These are phyloP conservation scores for Drosophila rellima DNA, from an alignment of 2,888 invertebrate genomes.

Conservation along the genomic window DNA sequence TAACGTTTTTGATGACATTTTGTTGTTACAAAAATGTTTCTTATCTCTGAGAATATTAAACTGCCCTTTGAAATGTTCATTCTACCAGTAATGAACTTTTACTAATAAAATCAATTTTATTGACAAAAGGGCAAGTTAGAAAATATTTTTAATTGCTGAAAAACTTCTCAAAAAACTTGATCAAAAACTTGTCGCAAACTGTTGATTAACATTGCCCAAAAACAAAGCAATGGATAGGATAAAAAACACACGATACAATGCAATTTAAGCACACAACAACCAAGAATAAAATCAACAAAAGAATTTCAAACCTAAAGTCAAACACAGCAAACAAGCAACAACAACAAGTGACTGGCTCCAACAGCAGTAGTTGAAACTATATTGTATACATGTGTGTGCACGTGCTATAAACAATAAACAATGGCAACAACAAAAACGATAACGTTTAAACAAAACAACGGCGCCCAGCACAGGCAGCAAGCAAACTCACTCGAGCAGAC, in stretches of 20 bases:
- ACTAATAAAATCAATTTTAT: background rate
- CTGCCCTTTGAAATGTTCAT: background rate
- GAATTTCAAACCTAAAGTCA: slow-evolving; percentile 51
- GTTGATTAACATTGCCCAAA: slow-evolving; percentile 36
- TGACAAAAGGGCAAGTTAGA: background rate
- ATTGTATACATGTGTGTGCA: slow-evolving; percentile 33
- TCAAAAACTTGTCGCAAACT: slow-evolving; percentile 32
- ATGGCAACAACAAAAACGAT: slow-evolving; percentile 76
- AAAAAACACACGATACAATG: slow-evolving; percentile 33
- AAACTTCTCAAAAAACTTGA: slow-evolving; percentile 1
- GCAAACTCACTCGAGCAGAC: slow-evolving; percentile 73
- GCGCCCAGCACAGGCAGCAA: slow-evolving; percentile 73
- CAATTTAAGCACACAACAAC: slow-evolving; percentile 30
- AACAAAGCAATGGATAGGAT: slow-evolving; percentile 24
- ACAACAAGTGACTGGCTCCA: background rate
- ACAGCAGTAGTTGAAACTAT: slow-evolving; percentile 44
- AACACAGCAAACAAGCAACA: slow-evolving; percentile 42
- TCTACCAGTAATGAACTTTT: background rate
- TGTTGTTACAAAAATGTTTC: background rate
- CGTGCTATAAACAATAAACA: slow-evolving; percentile 75
- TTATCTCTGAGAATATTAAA: background rate
- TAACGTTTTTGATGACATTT: background rate
- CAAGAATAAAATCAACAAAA: slow-evolving; percentile 28
- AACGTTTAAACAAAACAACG: slow-evolving; percentile 79
- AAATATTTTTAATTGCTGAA: background rate